Evolutionary conservation across 2,888 invertebrate genomes (phyloP).

Genomic region (Pristionchus mayeri): DNA sequence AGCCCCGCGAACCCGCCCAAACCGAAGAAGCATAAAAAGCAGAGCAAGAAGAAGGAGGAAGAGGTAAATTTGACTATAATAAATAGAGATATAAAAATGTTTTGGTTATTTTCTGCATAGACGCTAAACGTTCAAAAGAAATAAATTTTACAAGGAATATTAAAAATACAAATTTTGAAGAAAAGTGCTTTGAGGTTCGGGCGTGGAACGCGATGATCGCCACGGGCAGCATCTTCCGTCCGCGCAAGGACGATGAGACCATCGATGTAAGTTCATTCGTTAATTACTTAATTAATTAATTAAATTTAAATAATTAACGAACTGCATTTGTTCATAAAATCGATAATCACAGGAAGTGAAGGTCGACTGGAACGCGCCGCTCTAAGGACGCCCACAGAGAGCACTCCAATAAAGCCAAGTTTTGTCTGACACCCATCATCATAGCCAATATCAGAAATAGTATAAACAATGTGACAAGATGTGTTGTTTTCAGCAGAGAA

Average conservation of each 20-base stretch:
- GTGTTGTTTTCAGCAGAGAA: no score
- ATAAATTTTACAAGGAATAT: no score
- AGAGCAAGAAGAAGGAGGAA: neutral
- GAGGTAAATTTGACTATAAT: no score
- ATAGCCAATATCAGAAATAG: no score
- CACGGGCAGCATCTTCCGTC: neutral
- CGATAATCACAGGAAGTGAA: neutral
- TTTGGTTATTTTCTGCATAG: no score
- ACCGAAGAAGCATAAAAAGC: neutral
- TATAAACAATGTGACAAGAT: no score
- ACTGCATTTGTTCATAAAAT: neutral
- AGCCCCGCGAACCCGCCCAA: neutral
- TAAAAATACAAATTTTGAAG: no score
- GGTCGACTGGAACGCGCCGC: neutral
- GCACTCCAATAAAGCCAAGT: neutral
- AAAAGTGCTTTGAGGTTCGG: neutral
- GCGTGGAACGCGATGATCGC: neutral
- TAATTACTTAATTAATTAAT: neutral
- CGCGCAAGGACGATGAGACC: conserved; percentile 4
- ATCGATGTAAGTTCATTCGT: neutral
- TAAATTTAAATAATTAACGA: neutral
- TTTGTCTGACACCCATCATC: no score
- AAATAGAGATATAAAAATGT: no score
- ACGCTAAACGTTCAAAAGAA: no score
- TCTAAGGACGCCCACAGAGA: neutral